phyloP scores from a whole-genome alignment of 2,888 invertebrate genomes.

The Melikaiella ostensackeni region DNA sequence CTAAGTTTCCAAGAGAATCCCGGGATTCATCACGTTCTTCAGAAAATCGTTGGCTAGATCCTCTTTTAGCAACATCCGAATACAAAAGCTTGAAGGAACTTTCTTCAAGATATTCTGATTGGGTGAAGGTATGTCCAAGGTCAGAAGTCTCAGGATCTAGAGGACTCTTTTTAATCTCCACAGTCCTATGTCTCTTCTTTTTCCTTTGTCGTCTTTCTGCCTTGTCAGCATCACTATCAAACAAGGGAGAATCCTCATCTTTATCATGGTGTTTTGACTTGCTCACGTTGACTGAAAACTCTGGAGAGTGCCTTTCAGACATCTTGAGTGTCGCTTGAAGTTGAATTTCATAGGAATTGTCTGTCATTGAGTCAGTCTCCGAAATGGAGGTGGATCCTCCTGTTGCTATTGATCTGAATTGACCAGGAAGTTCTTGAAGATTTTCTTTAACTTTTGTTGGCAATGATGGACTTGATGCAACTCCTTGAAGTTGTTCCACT shows the following conservation, averaged over 20 bases:
- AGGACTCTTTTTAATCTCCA: constrained; percentile 52
- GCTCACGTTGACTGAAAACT: constrained; percentile 49
- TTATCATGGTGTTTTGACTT: constrained; percentile 1
- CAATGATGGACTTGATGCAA: constrained; percentile 17
- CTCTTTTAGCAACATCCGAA: constrained; percentile 61
- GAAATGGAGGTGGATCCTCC: constrained; percentile 49
- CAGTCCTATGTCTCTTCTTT: constrained; percentile 59
- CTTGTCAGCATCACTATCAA: constrained; percentile 42
- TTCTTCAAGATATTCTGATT: constrained; percentile 55
- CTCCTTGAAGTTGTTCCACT: constrained; percentile 51
- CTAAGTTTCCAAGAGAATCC: neutral
- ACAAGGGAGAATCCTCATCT: constrained; percentile 49
- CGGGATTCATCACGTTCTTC: neutral
- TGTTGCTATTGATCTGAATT: constrained; percentile 43
- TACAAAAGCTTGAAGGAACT: constrained; percentile 60
- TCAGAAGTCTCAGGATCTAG: constrained; percentile 51
- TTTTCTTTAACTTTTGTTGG: constrained; percentile 46
- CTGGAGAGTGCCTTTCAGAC: constrained; percentile 62
- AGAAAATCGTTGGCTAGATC: neutral
- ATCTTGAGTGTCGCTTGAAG: constrained; percentile 71
- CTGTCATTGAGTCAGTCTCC: constrained; percentile 62
- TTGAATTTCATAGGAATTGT: constrained; percentile 68
- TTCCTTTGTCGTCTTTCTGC: constrained; percentile 48
- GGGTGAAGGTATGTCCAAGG: constrained; percentile 59
- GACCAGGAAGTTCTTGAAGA: constrained; percentile 44